Evolutionary conservation across 2,797 vertebrate genomes (phyloP).

Genomic region (Sparidentex hasta): DNA sequence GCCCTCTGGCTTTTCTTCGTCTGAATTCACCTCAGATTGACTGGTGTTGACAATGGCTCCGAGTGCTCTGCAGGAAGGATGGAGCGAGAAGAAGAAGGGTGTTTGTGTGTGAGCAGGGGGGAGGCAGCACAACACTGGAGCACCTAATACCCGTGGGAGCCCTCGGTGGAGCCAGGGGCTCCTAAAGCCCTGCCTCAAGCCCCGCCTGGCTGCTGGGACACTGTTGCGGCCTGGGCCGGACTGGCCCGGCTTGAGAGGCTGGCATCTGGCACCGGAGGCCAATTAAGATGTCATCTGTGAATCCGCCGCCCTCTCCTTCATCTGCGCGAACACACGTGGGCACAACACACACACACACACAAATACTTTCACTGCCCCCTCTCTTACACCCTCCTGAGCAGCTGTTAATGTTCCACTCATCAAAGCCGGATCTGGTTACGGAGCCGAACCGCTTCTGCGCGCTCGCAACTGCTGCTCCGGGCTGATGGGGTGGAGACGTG

Average conservation of each 20-base stretch:
- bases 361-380: slow-evolving; percentile 27
- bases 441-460: slow-evolving; percentile 37
- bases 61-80: slow-evolving; percentile 61
- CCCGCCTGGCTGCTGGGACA: slow-evolving; percentile 53
- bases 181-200: slow-evolving; percentile 47
- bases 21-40: slow-evolving; percentile 71
- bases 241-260: slow-evolving; percentile 16
- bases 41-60: slow-evolving; percentile 72
- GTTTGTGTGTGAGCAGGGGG: slow-evolving; percentile 13
- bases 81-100: slow-evolving; percentile 39
- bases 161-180: slow-evolving; percentile 56
- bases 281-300: slow-evolving; percentile 70
- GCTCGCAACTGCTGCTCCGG: slow-evolving; percentile 44
- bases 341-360: slow-evolving; percentile 15
- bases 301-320: slow-evolving; percentile 36
- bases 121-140: slow-evolving; percentile 44
- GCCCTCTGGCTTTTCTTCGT: slow-evolving; percentile 54
- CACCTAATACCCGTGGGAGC: slow-evolving; percentile 82
- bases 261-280: slow-evolving; percentile 59
- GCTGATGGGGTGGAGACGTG: slow-evolving; percentile 38
- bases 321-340: slow-evolving; percentile 22
- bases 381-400: slow-evolving; percentile 53
- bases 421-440: slow-evolving; percentile 69
- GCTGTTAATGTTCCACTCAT: slow-evolving; percentile 72
- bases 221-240: slow-evolving; percentile 37